These are phyloP conservation scores for Tetramorium bicarinatum DNA, from an alignment of 2,888 invertebrate genomes.

Conservation along the genomic window DNA sequence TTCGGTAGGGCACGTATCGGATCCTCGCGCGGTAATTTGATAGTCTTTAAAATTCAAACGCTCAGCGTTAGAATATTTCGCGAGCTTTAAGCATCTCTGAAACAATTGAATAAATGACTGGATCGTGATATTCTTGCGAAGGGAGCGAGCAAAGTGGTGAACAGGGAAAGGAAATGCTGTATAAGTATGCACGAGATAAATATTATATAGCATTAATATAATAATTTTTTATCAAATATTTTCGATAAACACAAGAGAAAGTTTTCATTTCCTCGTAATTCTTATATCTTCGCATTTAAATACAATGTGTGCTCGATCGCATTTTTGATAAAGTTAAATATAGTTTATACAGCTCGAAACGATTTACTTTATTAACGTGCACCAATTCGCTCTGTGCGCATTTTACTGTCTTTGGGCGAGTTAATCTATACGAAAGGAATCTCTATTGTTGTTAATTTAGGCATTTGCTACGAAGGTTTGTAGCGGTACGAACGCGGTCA, in stretches of 20 bases:
- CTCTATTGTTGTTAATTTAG: background rate
- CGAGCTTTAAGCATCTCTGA: background rate
- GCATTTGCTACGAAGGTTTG: slow-evolving; percentile 8
- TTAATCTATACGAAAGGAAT: slow-evolving; percentile 17
- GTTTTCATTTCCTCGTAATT: background rate
- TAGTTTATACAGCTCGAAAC: background rate
- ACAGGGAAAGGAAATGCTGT: background rate
- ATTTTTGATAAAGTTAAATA: slow-evolving; percentile 2
- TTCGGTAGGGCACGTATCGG: slow-evolving; percentile 38
- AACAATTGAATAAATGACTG: background rate
- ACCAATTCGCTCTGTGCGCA: background rate
- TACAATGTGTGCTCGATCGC: background rate
- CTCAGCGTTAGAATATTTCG: slow-evolving; percentile 8
- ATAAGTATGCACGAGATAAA: background rate
- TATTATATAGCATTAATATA: background rate
- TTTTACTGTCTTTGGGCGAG: background rate
- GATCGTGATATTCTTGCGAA: background rate
- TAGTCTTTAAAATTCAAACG: slow-evolving; percentile 29
- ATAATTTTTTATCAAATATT: slow-evolving; percentile 3
- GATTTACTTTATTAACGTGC: background rate
- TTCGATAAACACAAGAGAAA: background rate
- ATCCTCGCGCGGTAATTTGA: slow-evolving; percentile 27
- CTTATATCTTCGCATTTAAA: background rate
- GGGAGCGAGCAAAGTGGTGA: background rate
- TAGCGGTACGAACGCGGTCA: background rate